Percentiles rank a stretch among this genome's conserved stretches.
phyloP scores from a whole-genome alignment of 2,888 invertebrate genomes.

The Trichopria drosophilae region DNA sequence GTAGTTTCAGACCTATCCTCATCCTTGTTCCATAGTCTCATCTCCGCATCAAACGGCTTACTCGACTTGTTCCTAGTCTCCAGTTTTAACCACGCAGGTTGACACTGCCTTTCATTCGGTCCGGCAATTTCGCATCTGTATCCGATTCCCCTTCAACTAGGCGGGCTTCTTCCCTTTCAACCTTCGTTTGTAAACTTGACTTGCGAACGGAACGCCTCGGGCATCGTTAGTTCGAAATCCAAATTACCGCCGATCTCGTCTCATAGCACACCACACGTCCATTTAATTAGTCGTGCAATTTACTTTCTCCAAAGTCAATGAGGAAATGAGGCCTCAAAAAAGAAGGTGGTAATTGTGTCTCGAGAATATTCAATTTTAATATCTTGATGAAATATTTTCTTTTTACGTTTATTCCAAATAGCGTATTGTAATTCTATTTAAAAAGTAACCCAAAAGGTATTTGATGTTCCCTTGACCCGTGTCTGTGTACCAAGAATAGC shows the following conservation, averaged over 20 bases:
- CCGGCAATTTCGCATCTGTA: not conserved
- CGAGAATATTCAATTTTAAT: too few species aligned
- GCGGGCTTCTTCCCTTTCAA: not conserved
- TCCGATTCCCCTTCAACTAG: not conserved
- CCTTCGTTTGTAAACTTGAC: slow-evolving; percentile 10
- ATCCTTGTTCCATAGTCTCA: not conserved
- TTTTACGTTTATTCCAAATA: too few species aligned
- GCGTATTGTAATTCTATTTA: too few species aligned
- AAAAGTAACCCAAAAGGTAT: slow-evolving; percentile 1
- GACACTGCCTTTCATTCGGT: too few species aligned
- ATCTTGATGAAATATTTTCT: too few species aligned
- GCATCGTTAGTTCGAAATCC: slow-evolving; percentile 5
- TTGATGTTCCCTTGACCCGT: slow-evolving; percentile 9
- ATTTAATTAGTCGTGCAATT: too few species aligned
- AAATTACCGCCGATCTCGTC: too few species aligned
- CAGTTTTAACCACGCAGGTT: not conserved
- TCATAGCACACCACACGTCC: too few species aligned
- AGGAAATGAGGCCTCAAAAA: too few species aligned
- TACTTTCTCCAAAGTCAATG: too few species aligned
- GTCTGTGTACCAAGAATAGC: slow-evolving; percentile 21
- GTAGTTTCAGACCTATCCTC: too few species aligned
- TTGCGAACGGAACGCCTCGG: slow-evolving; percentile 11
- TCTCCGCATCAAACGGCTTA: slow-evolving; percentile 21
- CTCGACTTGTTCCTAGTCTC: slow-evolving; percentile 7
- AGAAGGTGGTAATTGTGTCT: too few species aligned